A percentile compares a stretch with the other conserved stretches of the same genome.
phyloP scores from a whole-genome alignment of 2,797 vertebrate species.

The Pseudochirops corinnae region DNA sequence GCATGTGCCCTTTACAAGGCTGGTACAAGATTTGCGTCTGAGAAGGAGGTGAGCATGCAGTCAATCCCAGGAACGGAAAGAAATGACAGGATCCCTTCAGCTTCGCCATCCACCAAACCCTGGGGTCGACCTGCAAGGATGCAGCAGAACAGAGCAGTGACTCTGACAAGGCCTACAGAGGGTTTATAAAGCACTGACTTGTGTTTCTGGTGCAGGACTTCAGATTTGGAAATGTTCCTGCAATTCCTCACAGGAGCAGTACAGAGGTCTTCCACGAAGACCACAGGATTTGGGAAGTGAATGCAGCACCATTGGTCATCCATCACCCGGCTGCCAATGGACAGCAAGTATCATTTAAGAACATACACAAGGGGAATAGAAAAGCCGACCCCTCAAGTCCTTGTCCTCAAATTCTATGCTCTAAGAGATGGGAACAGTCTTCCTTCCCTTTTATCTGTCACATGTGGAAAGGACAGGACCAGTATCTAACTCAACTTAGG shows the following conservation, averaged over 20 bases:
- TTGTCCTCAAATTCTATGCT: neutral
- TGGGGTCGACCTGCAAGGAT: conserved; percentile 90
- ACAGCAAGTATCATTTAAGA: neutral
- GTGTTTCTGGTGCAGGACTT: neutral
- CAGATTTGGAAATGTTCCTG: rapidly evolving
- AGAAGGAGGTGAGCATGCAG: conserved; percentile 45
- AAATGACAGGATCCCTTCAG: conserved; percentile 81
- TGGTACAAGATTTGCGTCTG: conserved; percentile 22
- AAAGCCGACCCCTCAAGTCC: neutral
- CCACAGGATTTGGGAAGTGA: neutral
- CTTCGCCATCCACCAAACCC: conserved; percentile 95
- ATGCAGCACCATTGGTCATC: neutral
- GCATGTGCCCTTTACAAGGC: conserved; percentile 38
- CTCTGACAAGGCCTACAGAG: neutral
- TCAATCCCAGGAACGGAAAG: neutral
- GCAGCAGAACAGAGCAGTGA: conserved; percentile 41
- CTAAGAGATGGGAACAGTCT: rapidly evolving
- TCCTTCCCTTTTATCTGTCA: rapidly evolving
- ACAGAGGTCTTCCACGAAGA: neutral
- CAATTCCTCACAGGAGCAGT: neutral
- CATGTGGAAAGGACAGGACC: neutral
- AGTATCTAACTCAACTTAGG: neutral
- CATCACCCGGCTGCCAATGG: neutral
- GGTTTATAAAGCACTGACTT: neutral
- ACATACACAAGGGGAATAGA: neutral